These are phyloP conservation scores for Syngnathoides biaculeatus DNA, from an alignment of 2,113 vertebrate genomes.

Conservation along the genomic window DNA sequence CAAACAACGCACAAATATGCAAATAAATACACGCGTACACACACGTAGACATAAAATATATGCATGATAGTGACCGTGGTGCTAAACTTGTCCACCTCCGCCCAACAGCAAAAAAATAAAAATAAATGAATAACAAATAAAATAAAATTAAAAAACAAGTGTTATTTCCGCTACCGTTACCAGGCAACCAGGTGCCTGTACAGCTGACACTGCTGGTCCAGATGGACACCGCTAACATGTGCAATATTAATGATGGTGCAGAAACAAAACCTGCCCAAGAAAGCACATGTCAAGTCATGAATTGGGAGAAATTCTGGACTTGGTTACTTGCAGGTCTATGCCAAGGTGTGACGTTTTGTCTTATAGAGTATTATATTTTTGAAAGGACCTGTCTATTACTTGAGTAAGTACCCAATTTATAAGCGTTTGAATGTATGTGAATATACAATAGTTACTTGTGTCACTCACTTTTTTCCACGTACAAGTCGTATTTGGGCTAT, in stretches of 20 bases:
- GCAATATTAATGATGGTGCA: constrained; percentile 57
- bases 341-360: constrained; percentile 4
- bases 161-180: constrained; percentile 19
- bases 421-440: background rate
- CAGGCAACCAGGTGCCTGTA: constrained; percentile 44
- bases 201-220: constrained; percentile 28
- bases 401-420: constrained; percentile 32
- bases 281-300: constrained; percentile 33
- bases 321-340: background rate
- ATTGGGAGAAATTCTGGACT: background rate
- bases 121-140: too few relatives aligned
- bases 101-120: background rate
- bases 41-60: background rate
- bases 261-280: constrained; percentile 42
- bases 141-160: background rate
- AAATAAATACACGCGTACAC: background rate
- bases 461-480: background rate
- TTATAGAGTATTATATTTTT: background rate
- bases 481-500: background rate
- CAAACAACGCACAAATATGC: background rate
- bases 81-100: too few relatives aligned
- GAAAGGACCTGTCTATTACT: constrained; percentile 9
- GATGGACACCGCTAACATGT: constrained; percentile 38
- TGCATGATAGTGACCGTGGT: background rate
- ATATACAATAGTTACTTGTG: background rate